Percentiles rank a stretch among this genome's conserved stretches.
phyloP scores from a whole-genome alignment of 2,113 vertebrate genomes.

The Motacilla tschutschensis region DNA sequence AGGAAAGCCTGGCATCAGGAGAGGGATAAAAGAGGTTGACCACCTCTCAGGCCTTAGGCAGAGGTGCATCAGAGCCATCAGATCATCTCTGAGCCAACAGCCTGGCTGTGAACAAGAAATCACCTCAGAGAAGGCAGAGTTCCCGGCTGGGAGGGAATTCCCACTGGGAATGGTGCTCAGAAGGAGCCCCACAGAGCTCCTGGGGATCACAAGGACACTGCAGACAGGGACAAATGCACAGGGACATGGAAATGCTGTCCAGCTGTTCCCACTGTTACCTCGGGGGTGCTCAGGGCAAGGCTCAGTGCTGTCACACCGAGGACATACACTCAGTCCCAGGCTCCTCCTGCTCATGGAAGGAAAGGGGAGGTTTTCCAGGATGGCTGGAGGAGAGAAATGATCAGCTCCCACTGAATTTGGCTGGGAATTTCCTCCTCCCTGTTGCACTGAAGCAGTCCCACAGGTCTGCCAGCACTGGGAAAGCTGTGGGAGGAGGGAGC shows the following conservation, averaged over 20 bases:
- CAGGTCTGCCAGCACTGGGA: background rate
- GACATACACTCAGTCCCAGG: fast-evolving
- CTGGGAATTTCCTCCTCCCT: background rate
- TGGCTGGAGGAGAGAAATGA: background rate
- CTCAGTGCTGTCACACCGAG: background rate
- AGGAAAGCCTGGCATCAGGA: background rate
- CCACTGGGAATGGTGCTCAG: background rate
- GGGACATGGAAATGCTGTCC: background rate
- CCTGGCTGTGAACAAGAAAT: background rate
- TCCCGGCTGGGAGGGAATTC: background rate
- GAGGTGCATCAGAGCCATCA: background rate
- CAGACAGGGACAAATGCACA: background rate
- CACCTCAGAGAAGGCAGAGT: background rate
- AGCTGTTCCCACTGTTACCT: background rate
- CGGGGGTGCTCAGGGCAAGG: background rate
- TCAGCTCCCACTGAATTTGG: background rate
- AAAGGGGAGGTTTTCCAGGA: background rate
- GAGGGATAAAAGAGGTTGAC: background rate
- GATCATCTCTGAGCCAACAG: background rate
- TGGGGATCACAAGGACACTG: background rate
- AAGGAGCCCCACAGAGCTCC: background rate
- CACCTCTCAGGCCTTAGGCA: background rate
- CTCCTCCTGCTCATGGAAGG: background rate
- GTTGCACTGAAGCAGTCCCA: background rate
- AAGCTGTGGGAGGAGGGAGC: background rate